A percentile compares a stretch with the other conserved stretches of the same genome.
These are phyloP conservation scores for Eurystomus glaucurus DNA, from an alignment of 2,797 vertebrate species.

Conservation along the genomic window DNA sequence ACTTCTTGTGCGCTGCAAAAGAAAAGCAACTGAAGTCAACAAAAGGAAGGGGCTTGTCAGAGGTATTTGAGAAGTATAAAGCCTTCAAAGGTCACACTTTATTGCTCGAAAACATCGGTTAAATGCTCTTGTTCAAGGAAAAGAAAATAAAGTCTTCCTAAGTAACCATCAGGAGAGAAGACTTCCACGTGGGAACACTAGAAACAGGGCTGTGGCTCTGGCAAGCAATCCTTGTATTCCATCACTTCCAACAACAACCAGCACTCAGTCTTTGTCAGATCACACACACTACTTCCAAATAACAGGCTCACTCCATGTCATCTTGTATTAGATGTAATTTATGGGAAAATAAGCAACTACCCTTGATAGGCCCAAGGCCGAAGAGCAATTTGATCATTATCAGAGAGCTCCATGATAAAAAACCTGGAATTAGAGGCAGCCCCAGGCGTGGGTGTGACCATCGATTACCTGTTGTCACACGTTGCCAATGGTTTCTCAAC, in stretches of 20 bases:
- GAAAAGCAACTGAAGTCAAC: slow-evolving; percentile 29
- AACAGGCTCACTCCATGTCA: not conserved
- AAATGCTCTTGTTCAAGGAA: not conserved
- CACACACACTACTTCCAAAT: not conserved
- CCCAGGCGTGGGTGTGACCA: not conserved
- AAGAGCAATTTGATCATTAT: not conserved
- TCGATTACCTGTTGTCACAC: not conserved
- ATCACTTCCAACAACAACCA: not conserved
- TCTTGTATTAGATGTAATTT: not conserved
- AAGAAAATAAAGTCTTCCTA: not conserved
- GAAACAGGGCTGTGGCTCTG: not conserved
- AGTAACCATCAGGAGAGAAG: not conserved
- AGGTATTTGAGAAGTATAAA: not conserved
- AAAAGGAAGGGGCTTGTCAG: not conserved
- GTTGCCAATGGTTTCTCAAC: not conserved
- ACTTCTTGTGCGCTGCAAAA: slow-evolving; percentile 91
- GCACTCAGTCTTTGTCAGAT: not conserved
- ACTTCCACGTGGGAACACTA: not conserved
- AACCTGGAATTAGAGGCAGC: not conserved
- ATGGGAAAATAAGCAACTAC: not conserved
- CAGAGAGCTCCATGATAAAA: not conserved
- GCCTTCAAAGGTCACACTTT: not conserved
- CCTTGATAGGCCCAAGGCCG: not conserved
- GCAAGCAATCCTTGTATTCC: not conserved
- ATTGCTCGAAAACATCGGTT: not conserved